Evolutionary conservation across 92 coral and sea anemone species (phyloP).

Genomic region (Isaurus tuberculatus): DNA sequence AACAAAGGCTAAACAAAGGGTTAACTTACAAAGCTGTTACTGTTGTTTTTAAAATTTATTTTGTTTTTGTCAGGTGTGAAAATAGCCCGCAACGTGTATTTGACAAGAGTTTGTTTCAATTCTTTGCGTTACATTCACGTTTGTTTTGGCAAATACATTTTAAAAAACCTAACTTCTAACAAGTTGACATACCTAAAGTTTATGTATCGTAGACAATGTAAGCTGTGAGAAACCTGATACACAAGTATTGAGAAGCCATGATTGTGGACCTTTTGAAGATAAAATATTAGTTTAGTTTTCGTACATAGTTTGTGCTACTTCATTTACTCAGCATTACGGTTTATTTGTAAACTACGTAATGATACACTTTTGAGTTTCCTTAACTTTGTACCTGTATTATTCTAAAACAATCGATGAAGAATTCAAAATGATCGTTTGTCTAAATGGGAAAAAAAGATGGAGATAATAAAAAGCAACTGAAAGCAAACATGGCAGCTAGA

Average conservation of each 20-base stretch:
- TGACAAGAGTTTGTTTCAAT: neutral
- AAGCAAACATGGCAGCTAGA: too few relatives aligned
- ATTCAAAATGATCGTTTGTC: too few relatives aligned
- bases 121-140: neutral
- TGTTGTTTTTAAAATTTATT: slow-evolving; percentile 1
- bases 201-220: neutral
- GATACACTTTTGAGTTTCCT: too few relatives aligned
- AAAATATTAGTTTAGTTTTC: too few relatives aligned
- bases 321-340: too few relatives aligned
- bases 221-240: neutral
- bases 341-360: too few relatives aligned
- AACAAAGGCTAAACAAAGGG: neutral
- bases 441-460: too few relatives aligned
- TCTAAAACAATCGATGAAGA: too few relatives aligned
- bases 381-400: too few relatives aligned
- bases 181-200: neutral
- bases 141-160: neutral
- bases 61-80: slow-evolving; percentile 21
- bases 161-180: neutral
- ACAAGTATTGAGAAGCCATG: neutral
- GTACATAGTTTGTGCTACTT: too few relatives aligned
- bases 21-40: slow-evolving; percentile 21
- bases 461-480: too few relatives aligned
- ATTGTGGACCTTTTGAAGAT: neutral
- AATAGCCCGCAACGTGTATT: neutral